phyloP scores from a whole-genome alignment of 2,797 vertebrate species.

The Spinibarbus caldwelli region DNA sequence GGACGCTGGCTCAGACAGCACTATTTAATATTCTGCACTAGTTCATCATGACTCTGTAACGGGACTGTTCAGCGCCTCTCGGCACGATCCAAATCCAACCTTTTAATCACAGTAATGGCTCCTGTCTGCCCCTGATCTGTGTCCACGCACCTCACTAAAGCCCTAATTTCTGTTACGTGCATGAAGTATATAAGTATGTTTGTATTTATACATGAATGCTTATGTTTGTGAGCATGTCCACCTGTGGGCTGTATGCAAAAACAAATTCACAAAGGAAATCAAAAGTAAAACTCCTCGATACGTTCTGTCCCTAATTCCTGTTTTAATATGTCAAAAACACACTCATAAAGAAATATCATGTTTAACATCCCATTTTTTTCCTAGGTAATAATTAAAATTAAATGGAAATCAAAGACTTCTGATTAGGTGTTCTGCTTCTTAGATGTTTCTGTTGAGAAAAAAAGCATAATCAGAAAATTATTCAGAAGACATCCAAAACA shows the following conservation, averaged over 20 bases:
- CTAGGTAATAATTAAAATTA: not conserved
- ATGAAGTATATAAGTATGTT: not conserved
- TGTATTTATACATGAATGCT: not conserved
- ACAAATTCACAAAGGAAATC: not conserved
- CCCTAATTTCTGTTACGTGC: slow-evolving; percentile 25
- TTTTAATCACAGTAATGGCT: slow-evolving; percentile 63
- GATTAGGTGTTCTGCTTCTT: not conserved
- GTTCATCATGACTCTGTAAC: slow-evolving; percentile 47
- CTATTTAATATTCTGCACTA: slow-evolving; percentile 48
- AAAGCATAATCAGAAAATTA: not conserved
- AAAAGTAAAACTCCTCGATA: not conserved
- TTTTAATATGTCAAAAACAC: not conserved
- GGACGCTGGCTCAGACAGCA: slow-evolving; percentile 43
- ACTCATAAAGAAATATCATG: not conserved
- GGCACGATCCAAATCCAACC: slow-evolving; percentile 48
- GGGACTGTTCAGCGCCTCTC: slow-evolving; percentile 39
- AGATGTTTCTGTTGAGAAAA: not conserved
- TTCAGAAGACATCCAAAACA: not conserved
- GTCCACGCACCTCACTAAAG: not conserved
- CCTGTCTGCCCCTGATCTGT: slow-evolving; percentile 38
- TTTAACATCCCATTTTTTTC: not conserved
- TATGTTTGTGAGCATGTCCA: not conserved
- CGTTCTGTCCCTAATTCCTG: not conserved
- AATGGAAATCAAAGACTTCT: not conserved
- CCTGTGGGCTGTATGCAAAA: not conserved